Evolutionary conservation across 2,797 vertebrate genomes (phyloP).

Genomic region (Cyclopterus lumpus): DNA sequence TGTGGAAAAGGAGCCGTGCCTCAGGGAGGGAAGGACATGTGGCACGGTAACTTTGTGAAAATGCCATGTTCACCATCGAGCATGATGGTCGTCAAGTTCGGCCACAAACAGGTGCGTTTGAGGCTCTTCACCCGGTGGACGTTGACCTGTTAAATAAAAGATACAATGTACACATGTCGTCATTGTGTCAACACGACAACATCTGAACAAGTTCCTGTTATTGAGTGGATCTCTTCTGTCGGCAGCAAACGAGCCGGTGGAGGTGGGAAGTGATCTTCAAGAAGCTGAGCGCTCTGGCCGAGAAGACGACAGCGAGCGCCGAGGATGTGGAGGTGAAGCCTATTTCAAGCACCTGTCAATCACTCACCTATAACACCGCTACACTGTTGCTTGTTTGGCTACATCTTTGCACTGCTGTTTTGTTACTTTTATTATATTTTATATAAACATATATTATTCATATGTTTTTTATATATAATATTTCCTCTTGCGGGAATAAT

Average conservation of each 20-base stretch:
- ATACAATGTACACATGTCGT: too few relatives aligned
- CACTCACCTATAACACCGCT: too few relatives aligned
- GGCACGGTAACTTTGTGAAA: constrained; percentile 70
- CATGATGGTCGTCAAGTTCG: rapidly evolving
- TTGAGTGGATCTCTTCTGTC: neutral
- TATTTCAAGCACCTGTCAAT: neutral
- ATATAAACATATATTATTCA: too few relatives aligned
- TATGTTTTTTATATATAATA: too few relatives aligned
- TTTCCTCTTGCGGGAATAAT: too few relatives aligned
- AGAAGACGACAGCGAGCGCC: neutral
- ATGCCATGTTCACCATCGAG: constrained; percentile 60
- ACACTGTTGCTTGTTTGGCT: too few relatives aligned
- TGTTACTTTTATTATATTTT: too few relatives aligned
- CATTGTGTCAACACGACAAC: too few relatives aligned
- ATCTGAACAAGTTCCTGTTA: too few relatives aligned
- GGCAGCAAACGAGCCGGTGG: constrained; percentile 44
- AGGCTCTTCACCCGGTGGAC: neutral
- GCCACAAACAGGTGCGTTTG: rapidly evolving
- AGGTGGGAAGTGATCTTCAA: constrained; percentile 59
- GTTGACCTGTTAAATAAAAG: neutral
- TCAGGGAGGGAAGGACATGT: constrained; percentile 3
- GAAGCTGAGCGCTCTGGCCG: constrained; percentile 37
- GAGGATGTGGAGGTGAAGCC: constrained; percentile 57
- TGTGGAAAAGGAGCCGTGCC: rapidly evolving
- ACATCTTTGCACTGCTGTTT: too few relatives aligned